These are phyloP conservation scores for Archips xylosteana DNA, from an alignment of 2,888 invertebrate genomes.

Conservation along the genomic window DNA sequence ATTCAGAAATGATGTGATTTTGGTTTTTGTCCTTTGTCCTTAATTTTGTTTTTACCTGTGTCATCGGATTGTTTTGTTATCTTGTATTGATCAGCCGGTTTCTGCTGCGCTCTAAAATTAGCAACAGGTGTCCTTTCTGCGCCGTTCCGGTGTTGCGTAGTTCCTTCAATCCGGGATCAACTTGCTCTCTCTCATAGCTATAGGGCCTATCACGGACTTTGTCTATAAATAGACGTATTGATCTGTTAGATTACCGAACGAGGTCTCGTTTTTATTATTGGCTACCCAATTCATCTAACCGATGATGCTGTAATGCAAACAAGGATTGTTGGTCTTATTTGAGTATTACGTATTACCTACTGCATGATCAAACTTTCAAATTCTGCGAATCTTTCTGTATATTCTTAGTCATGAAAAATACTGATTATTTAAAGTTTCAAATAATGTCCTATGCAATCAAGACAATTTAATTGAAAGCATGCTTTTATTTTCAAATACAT, in stretches of 20 bases:
- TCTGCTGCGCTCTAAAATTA: constrained; percentile 75
- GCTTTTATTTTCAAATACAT: not conserved
- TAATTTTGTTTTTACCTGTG: constrained; percentile 34
- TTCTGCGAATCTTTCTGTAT: not conserved
- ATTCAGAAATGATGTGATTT: not conserved
- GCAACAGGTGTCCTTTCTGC: constrained; percentile 78
- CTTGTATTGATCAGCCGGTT: constrained; percentile 68
- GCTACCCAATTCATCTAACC: not conserved
- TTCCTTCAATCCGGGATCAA: constrained; percentile 54
- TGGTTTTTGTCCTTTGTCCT: constrained; percentile 2
- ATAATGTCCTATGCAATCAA: not conserved
- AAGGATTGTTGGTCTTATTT: not conserved
- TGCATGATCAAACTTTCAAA: not conserved
- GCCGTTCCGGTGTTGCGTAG: constrained; percentile 65
- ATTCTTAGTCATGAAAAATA: not conserved
- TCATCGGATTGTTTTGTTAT: constrained; percentile 54
- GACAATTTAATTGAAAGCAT: not conserved
- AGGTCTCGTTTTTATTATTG: constrained; percentile 1
- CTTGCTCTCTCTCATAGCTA: constrained; percentile 55
- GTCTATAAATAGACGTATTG: constrained; percentile 27
- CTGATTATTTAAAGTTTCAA: not conserved
- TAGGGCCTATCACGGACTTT: constrained; percentile 5
- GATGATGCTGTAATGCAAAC: not conserved
- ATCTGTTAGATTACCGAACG: not conserved
- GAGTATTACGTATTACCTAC: not conserved